These are phyloP conservation scores for Rapana venosa DNA, from an alignment of 2,888 invertebrate genomes.

Conservation along the genomic window DNA sequence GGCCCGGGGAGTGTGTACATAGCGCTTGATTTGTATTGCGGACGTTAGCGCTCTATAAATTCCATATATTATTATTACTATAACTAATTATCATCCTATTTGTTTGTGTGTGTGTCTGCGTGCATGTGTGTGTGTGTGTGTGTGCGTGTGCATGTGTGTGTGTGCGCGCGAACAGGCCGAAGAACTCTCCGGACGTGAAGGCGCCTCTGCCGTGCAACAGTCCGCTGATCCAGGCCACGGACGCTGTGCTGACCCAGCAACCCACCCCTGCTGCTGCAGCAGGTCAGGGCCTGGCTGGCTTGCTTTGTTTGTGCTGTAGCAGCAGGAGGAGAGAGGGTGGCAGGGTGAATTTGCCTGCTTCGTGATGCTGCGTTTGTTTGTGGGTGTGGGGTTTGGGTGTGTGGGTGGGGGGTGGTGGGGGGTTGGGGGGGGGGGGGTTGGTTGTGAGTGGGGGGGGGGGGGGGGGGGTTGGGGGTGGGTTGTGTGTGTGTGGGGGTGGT, in stretches of 20 bases:
- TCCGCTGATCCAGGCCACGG: constrained; percentile 74
- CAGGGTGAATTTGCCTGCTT: background rate
- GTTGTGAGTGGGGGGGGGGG: too few relatives aligned
- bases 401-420: too few relatives aligned
- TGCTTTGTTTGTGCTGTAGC: background rate
- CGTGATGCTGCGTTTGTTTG: background rate
- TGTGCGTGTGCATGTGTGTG: background rate
- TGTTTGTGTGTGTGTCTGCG: background rate
- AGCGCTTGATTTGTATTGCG: too few relatives aligned
- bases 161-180: constrained; percentile 56
- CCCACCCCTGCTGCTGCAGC: constrained; percentile 60
- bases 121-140: background rate
- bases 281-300: constrained; percentile 54
- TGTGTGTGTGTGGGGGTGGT: too few relatives aligned
- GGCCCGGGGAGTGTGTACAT: too few relatives aligned
- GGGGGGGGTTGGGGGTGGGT: too few relatives aligned
- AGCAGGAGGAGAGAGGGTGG: too few relatives aligned
- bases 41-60: too few relatives aligned
- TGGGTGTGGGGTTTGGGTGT: background rate
- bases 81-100: too few relatives aligned
- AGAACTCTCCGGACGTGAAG: constrained; percentile 71
- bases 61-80: too few relatives aligned
- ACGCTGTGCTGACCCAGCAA: constrained; percentile 69
- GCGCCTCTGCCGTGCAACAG: constrained; percentile 76
- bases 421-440: too few relatives aligned